Evolutionary conservation across 2,113 vertebrate species (phyloP).

Genomic region (Prionailurus bengalensis): DNA sequence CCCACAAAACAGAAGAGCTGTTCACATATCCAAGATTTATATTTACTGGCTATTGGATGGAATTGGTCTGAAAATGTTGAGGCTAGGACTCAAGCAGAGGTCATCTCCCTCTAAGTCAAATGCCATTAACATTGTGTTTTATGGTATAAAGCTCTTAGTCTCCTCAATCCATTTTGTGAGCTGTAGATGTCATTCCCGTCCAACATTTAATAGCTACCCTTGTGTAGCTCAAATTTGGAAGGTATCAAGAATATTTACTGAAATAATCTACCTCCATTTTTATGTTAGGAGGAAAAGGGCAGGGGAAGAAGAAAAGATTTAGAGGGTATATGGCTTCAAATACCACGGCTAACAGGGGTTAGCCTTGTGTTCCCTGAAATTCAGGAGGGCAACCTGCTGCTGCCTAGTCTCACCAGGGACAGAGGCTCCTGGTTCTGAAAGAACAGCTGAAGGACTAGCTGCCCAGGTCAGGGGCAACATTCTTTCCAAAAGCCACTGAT

Average conservation of each 20-base stretch:
- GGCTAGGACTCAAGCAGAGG: neutral
- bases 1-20: neutral
- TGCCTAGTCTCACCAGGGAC: neutral
- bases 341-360: neutral
- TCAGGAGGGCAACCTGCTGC: neutral
- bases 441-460: neutral
- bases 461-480: neutral
- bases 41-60: neutral
- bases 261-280: slow-evolving; percentile 34
- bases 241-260: slow-evolving; percentile 17
- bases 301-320: neutral
- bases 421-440: neutral
- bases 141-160: slow-evolving; percentile 5
- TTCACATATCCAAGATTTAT: neutral
- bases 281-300: slow-evolving; percentile 12
- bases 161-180: slow-evolving; percentile 21
- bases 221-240: slow-evolving; percentile 27
- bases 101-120: neutral
- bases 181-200: neutral
- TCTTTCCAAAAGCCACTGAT: neutral
- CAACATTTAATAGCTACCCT: slow-evolving; percentile 44
- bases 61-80: neutral
- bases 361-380: neutral
- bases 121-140: neutral
- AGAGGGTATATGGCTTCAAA: neutral